A percentile compares a stretch with the other conserved stretches of the same genome.
These are phyloP conservation scores for Catalaphyllia jardinei DNA, from an alignment of 64 coral and sea anemone genomes.

Conservation along the genomic window DNA sequence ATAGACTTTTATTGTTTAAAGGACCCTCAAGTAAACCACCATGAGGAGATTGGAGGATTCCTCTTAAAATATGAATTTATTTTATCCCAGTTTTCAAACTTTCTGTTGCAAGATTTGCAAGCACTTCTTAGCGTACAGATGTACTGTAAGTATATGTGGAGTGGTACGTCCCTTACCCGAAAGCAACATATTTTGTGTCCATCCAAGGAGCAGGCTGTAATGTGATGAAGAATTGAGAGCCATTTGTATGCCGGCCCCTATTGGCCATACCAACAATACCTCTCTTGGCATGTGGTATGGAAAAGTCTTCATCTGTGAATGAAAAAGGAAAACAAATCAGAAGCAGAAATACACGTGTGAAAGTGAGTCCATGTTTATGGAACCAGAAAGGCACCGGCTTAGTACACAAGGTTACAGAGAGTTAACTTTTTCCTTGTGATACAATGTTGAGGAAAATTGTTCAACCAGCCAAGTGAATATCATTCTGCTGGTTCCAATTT, in stretches of 20 bases:
- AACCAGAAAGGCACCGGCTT: not conserved
- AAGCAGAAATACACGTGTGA: not conserved
- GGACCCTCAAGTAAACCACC: too few relatives aligned
- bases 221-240: constrained; percentile 97
- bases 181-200: constrained; percentile 99
- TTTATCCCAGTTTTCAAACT: too few relatives aligned
- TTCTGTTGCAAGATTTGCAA: too few relatives aligned
- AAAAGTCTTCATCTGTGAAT: constrained; percentile 93
- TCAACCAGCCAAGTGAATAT: too few relatives aligned
- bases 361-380: not conserved
- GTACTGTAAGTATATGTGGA: not conserved
- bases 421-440: too few relatives aligned
- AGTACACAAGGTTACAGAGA: too few relatives aligned
- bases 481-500: not conserved
- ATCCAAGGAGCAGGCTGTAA: constrained; percentile 98
- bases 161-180: constrained; percentile 65
- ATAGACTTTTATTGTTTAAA: too few relatives aligned
- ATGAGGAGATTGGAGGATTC: too few relatives aligned
- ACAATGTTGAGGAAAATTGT: too few relatives aligned
- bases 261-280: constrained; percentile 98
- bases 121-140: too few relatives aligned
- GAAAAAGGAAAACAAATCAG: not conserved
- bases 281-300: constrained; percentile 81
- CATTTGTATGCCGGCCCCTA: constrained; percentile 95
- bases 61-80: too few relatives aligned